These are phyloP conservation scores for Gallinago stenura DNA, from an alignment of 2,797 vertebrate genomes.

Conservation along the genomic window DNA sequence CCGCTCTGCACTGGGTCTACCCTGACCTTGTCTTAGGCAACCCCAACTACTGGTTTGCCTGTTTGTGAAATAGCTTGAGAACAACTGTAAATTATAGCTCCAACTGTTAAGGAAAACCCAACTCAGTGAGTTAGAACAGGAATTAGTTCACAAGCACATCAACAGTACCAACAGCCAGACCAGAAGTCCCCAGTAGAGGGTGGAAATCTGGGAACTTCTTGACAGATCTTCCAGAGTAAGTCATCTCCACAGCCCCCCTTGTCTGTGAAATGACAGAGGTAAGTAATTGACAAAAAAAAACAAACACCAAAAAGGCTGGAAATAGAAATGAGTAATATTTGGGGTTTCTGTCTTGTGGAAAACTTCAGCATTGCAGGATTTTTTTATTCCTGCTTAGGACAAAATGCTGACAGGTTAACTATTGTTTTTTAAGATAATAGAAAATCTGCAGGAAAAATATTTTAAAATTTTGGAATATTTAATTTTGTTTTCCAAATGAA, in stretches of 20 bases:
- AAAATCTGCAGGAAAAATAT: not conserved
- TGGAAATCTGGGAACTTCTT: not conserved
- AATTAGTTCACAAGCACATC: not conserved
- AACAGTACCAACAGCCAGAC: not conserved
- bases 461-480: not conserved
- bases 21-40: not conserved
- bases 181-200: not conserved
- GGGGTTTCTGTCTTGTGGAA: not conserved
- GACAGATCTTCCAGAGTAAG: not conserved
- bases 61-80: not conserved
- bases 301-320: too few species aligned
- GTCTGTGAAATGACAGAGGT: not conserved
- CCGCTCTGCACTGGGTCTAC: fast-evolving
- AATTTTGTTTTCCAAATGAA: not conserved
- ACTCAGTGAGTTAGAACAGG: not conserved
- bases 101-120: not conserved
- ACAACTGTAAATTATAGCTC: not conserved
- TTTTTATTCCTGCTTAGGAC: not conserved
- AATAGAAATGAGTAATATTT: not conserved
- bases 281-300: not conserved
- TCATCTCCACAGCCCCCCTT: not conserved
- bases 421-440: not conserved
- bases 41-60: not conserved
- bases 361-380: not conserved
- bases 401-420: not conserved